phyloP scores from a whole-genome alignment of 2,113 vertebrate species.

The Barnardius zonarius region DNA sequence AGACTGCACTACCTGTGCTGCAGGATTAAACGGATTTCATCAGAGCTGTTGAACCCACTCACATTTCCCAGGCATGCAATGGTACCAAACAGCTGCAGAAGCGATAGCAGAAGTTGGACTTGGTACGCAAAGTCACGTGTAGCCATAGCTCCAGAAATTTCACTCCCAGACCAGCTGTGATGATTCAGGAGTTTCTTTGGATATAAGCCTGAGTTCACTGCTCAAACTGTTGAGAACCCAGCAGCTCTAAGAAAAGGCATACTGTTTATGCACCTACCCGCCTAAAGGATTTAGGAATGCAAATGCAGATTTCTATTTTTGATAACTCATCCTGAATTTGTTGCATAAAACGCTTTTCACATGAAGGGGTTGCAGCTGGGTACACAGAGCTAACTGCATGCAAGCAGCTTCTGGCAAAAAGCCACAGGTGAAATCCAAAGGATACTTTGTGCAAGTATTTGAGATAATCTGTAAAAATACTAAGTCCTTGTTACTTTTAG shows the following conservation, averaged over 20 bases:
- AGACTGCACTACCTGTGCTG: neutral
- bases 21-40: neutral
- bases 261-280: neutral
- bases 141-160: neutral
- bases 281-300: neutral
- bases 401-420: neutral
- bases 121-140: neutral
- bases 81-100: neutral
- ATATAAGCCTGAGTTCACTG: neutral
- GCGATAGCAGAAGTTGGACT: neutral
- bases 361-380: slow-evolving; percentile 16
- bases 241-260: neutral
- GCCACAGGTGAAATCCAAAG: slow-evolving; percentile 3
- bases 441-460: neutral
- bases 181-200: neutral
- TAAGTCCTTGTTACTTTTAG: neutral
- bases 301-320: neutral
- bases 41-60: neutral
- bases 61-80: neutral
- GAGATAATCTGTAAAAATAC: neutral
- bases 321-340: neutral
- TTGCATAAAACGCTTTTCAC: neutral
- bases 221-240: neutral
- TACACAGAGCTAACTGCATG: neutral
- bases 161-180: neutral